phyloP scores from a whole-genome alignment of 1,140 invertebrate genomes.

The Drosophila pseudoobscura region DNA sequence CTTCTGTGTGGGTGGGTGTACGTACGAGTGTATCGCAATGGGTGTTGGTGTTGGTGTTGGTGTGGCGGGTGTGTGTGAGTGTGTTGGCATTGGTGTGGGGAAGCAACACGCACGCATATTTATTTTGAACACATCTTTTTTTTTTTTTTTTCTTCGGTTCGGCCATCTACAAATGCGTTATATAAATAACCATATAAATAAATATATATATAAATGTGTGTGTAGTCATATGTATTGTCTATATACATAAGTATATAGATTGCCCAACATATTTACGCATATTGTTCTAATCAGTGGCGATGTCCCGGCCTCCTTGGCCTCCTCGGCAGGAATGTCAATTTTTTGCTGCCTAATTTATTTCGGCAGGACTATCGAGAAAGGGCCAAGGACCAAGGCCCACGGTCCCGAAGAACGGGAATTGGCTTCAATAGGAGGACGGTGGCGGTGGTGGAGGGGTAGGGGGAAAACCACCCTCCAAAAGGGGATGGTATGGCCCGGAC shows the following conservation, averaged over 20 bases:
- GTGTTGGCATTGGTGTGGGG: slow-evolving; percentile 42
- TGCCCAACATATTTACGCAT: slow-evolving; percentile 75
- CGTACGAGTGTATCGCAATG: not conserved
- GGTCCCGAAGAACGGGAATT: too few species aligned
- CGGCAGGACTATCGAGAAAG: slow-evolving; percentile 37
- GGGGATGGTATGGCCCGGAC: slow-evolving; percentile 12
- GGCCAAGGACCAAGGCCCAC: slow-evolving; percentile 2
- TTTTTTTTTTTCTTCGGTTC: slow-evolving; percentile 38
- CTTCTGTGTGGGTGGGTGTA: slow-evolving; percentile 16
- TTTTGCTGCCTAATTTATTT: slow-evolving; percentile 79
- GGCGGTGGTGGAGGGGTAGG: too few species aligned
- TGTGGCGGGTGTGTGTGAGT: slow-evolving; percentile 4
- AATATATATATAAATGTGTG: slow-evolving; percentile 8
- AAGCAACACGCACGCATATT: slow-evolving; percentile 81
- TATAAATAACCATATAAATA: slow-evolving; percentile 57
- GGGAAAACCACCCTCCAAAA: slow-evolving; percentile 32
- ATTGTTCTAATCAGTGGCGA: slow-evolving; percentile 76
- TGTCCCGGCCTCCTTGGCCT: slow-evolving; percentile 52
- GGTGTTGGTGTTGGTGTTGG: not conserved
- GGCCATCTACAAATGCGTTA: slow-evolving; percentile 57
- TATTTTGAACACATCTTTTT: slow-evolving; percentile 78
- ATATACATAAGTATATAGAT: slow-evolving; percentile 29
- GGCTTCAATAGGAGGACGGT: too few species aligned
- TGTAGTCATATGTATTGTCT: slow-evolving; percentile 11
- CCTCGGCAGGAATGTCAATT: slow-evolving; percentile 65